A percentile compares a stretch with the other conserved stretches of the same genome.
Evolutionary conservation across 2,888 invertebrate genomes (phyloP).

Genomic region (Steinernema hermaphroditum): DNA sequence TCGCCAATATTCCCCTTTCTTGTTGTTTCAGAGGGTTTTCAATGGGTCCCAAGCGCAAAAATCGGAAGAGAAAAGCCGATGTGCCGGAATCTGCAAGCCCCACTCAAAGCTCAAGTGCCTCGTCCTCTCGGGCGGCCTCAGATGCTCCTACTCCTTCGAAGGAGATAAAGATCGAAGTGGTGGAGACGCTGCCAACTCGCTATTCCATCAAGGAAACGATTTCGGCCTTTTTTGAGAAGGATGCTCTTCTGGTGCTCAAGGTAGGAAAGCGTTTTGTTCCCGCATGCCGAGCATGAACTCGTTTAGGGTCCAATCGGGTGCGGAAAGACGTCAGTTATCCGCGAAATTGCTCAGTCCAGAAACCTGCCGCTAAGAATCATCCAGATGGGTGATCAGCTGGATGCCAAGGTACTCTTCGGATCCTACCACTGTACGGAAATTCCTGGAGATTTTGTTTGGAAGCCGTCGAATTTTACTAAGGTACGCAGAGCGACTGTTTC

Average conservation of each 20-base stretch:
- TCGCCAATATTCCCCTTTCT: no score
- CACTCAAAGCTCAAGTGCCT: neutral
- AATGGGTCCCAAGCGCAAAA: constrained; percentile 6
- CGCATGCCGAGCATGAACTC: no score
- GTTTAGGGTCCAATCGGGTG: constrained; percentile 86
- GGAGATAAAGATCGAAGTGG: constrained; percentile 5
- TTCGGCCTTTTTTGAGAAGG: neutral
- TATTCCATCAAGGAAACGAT: neutral
- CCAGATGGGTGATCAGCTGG: constrained; percentile 94
- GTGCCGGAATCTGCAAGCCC: neutral
- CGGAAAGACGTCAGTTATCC: constrained; percentile 88
- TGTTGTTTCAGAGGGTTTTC: neutral
- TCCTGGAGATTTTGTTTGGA: constrained; percentile 96
- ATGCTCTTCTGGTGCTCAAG: neutral
- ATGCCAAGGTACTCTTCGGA: constrained; percentile 87
- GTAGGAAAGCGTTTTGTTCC: neutral
- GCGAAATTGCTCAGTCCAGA: constrained; percentile 79
- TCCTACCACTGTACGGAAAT: constrained; percentile 91
- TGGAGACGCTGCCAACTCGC: constrained; percentile 4
- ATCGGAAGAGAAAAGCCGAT: constrained; percentile 16
- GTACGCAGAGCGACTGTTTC: constrained; percentile 22
- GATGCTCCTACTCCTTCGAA: constrained; percentile 3
- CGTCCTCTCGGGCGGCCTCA: neutral
- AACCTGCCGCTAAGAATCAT: constrained; percentile 77
- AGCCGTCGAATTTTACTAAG: constrained; percentile 71